Base-by-base conservation (phyloP, 1,140 invertebrate genomes). In the Drosophila punjabiensis region DNA sequence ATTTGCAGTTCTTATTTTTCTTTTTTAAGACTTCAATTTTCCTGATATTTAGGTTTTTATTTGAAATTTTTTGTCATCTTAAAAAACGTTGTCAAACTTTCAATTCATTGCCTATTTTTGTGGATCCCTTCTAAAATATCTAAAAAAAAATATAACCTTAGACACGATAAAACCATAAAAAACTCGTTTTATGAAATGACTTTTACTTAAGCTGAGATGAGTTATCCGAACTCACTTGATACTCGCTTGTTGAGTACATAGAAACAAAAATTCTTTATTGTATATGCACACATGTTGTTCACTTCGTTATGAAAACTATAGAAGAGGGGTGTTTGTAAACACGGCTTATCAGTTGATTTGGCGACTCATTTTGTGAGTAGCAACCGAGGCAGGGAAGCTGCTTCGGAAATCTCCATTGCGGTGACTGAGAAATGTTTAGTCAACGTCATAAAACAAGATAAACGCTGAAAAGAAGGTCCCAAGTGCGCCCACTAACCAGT, bases 331-430 rank as follows among this genome's bases (percentile, higher is more conserved):
- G 50, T 33, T 47, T 41, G 45, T 33, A 61, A 60, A 48, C 55
- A 62, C 3, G 13, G 37, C 76, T 79, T 79, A 79, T 79, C 76
- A 79, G 65, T 70, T 39, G 35, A 70, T 78, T 78, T 76, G 55
- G 56, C 76, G 48, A 78, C 41, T 61, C 76, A 78, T 70, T 69
- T 50, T 67, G 47, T 65, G 75, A 41, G 47, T 30, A 58, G 24
- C 24, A 43, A 14, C 32, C 37, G 41, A 47, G 30, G 24, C 43
- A 30, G 35, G 33, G 63, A 62, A 39, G 50, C 52, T 35, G 24
- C 14, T 47, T 43, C 3, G 43, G 30, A 53, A 35, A 70, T 59
- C 59, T 73, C 33, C 32, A 24, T 13, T 45, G 41, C 43, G 33
- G 48, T 16, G 39, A 1, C 35, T 50, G 52, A 7, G 65, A 48